phyloP scores from a whole-genome alignment of 2,797 vertebrate species.

The Tenualosa thibaudeaui region DNA sequence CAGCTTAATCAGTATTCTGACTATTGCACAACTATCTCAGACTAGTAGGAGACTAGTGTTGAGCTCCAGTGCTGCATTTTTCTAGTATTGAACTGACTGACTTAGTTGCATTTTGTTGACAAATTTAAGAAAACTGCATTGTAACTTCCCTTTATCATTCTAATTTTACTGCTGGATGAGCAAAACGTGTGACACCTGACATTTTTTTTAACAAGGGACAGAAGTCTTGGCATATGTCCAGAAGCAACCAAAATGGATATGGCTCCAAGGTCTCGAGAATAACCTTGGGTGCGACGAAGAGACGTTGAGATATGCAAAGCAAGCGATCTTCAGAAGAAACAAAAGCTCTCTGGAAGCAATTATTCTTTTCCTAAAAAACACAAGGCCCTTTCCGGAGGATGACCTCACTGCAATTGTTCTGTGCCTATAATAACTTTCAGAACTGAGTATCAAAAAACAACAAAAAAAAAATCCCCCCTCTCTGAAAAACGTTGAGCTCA shows the following conservation, averaged over 20 bases:
- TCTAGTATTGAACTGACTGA: background rate
- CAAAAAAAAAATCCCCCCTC: background rate
- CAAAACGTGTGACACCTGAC: background rate
- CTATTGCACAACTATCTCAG: too few relatives aligned
- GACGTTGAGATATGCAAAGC: conserved; percentile 17
- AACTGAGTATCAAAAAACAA: conserved; percentile 15
- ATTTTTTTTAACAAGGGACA: background rate
- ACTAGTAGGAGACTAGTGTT: background rate
- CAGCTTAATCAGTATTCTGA: background rate
- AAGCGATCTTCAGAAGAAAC: conserved; percentile 1
- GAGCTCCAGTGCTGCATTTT: background rate
- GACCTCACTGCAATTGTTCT: conserved; percentile 46
- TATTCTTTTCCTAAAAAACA: conserved; percentile 35
- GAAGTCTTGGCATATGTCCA: background rate
- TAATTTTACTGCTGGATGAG: background rate
- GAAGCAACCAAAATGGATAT: background rate
- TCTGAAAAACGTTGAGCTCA: conserved; percentile 40
- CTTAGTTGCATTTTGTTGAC: background rate
- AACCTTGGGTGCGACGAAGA: conserved; percentile 5
- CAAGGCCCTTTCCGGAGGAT: conserved; percentile 30
- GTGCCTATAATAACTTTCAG: conserved; percentile 33
- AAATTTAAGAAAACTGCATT: background rate
- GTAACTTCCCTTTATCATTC: background rate
- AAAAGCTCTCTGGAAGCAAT: conserved; percentile 28
- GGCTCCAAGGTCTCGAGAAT: background rate